Percentiles rank a stretch among this genome's conserved stretches.
phyloP scores from a whole-genome alignment of 2,888 invertebrate genomes.

The Eupithecia inturbata region DNA sequence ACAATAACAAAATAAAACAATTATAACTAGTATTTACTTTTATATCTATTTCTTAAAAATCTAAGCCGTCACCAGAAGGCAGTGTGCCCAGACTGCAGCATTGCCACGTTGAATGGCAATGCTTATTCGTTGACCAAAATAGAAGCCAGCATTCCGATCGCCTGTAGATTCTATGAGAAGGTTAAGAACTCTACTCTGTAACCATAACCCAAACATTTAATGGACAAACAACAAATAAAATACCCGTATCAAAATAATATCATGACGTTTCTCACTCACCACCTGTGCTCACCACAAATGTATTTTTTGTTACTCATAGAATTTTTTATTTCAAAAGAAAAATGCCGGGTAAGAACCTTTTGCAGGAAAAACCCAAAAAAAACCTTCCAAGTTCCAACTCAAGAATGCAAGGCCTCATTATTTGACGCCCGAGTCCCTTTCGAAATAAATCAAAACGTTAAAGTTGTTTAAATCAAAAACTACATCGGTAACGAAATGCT shows the following conservation, averaged over 20 bases:
- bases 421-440: neutral
- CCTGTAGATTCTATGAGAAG: no score
- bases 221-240: conserved; percentile 1
- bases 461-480: no score
- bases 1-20: no score
- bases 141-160: no score
- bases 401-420: neutral
- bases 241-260: neutral
- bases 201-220: neutral
- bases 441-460: neutral
- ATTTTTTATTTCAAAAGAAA: neutral
- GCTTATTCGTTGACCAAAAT: no score
- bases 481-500: no score
- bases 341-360: neutral
- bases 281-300: conserved; percentile 1
- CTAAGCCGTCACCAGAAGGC: no score
- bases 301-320: neutral
- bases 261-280: neutral
- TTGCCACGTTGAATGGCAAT: no score
- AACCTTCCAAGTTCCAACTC: neutral
- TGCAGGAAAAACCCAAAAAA: conserved; percentile 4
- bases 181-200: no score
- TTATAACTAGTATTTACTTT: no score
- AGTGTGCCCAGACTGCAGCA: no score
- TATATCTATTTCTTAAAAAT: no score